Percentiles rank a stretch among this genome's conserved stretches.
phyloP scores from a whole-genome alignment of 1,140 invertebrate species.

The Cardiocondyla obscurior region DNA sequence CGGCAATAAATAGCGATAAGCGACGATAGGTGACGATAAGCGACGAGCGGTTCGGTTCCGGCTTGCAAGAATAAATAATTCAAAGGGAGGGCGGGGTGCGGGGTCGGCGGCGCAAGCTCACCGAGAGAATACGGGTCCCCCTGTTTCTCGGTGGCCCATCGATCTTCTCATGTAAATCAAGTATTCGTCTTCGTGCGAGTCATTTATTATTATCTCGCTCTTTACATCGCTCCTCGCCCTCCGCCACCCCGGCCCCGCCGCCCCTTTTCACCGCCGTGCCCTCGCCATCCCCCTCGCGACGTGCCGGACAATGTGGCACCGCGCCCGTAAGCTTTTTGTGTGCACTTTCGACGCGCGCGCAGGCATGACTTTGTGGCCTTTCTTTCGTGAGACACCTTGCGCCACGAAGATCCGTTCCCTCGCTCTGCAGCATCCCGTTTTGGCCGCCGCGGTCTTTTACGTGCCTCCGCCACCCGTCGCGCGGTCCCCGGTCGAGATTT shows the following conservation, averaged over 20 bases:
- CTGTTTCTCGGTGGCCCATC: constrained; percentile 50
- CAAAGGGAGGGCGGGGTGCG: background rate
- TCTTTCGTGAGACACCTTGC: constrained; percentile 60
- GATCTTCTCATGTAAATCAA: constrained; percentile 66
- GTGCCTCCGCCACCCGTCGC: constrained; percentile 27
- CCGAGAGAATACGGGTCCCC: constrained; percentile 23
- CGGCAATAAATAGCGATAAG: background rate
- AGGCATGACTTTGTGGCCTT: constrained; percentile 53
- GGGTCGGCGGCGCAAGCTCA: constrained; percentile 29
- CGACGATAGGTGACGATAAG: no score
- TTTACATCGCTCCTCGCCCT: constrained; percentile 50
- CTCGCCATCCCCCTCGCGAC: constrained; percentile 42
- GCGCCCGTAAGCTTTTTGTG: constrained; percentile 56
- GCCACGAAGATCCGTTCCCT: constrained; percentile 39
- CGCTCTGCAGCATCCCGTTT: constrained; percentile 33
- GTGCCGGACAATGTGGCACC: constrained; percentile 47
- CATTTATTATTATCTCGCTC: constrained; percentile 66
- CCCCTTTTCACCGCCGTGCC: background rate
- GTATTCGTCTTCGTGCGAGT: constrained; percentile 58
- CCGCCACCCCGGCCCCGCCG: background rate
- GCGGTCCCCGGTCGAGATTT: constrained; percentile 42
- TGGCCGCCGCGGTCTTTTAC: constrained; percentile 15
- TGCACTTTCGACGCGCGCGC: constrained; percentile 48
- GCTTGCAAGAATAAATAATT: constrained; percentile 46
- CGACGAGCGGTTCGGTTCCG: background rate